Evolutionary conservation across 1,140 invertebrate genomes (phyloP).

Genomic region (Atta cephalotes): DNA sequence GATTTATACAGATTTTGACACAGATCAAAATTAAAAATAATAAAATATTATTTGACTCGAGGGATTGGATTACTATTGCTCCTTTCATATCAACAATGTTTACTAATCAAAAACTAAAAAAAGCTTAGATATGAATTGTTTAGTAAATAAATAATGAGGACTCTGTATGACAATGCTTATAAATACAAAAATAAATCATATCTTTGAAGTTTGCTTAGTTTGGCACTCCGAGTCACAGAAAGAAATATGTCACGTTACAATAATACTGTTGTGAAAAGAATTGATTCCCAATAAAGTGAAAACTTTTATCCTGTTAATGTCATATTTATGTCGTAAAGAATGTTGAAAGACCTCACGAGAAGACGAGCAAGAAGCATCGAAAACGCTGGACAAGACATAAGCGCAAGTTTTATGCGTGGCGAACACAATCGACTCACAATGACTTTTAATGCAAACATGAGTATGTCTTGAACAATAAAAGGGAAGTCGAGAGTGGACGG

Average conservation of each 20-base stretch:
- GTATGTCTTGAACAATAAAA: constrained; percentile 29
- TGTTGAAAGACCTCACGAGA: constrained; percentile 26
- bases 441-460: constrained; percentile 57
- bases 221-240: background rate
- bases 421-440: constrained; percentile 14
- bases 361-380: background rate
- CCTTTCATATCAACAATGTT: too few relatives aligned
- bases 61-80: too few relatives aligned
- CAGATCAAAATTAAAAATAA: too few relatives aligned
- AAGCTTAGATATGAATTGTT: background rate
- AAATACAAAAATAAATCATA: constrained; percentile 7
- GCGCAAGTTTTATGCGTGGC: constrained; percentile 43
- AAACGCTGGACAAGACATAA: background rate
- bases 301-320: constrained; percentile 49
- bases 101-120: background rate
- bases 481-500: background rate
- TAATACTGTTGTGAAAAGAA: constrained; percentile 29
- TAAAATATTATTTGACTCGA: too few relatives aligned
- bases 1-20: too few relatives aligned
- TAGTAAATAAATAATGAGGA: background rate
- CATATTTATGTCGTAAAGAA: constrained; percentile 48
- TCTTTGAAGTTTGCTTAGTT: constrained; percentile 22
- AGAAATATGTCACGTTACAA: constrained; percentile 10
- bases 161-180: background rate
- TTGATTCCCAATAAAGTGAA: constrained; percentile 39